Percentiles rank a stretch among this genome's conserved stretches.
phyloP scores from a whole-genome alignment of 2,113 vertebrate species.

The Grammomys dolichurus region DNA sequence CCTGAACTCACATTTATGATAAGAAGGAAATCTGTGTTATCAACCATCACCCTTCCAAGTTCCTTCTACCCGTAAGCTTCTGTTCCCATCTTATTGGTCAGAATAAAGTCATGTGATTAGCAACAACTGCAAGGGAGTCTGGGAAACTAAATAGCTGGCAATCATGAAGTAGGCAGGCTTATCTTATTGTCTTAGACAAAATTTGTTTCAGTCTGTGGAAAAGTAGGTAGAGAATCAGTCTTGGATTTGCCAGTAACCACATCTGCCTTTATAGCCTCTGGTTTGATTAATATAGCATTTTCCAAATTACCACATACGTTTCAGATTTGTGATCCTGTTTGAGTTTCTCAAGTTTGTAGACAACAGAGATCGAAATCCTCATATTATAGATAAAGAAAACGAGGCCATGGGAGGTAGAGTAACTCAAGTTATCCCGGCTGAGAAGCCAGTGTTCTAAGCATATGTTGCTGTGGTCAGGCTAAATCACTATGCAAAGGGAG shows the following conservation, averaged over 20 bases:
- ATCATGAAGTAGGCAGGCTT: neutral
- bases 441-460: neutral
- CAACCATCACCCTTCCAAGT: neutral
- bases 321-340: neutral
- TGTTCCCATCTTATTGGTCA: neutral
- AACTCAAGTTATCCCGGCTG: neutral
- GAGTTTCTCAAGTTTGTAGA: neutral
- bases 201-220: neutral
- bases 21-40: neutral
- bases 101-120: neutral
- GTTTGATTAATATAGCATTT: neutral
- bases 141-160: neutral
- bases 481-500: neutral
- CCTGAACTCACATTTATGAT: neutral
- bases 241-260: neutral
- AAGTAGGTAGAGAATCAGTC: neutral
- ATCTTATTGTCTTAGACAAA: neutral
- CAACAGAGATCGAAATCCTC: neutral
- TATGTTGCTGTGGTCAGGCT: neutral
- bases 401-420: neutral
- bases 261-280: neutral
- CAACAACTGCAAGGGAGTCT: neutral
- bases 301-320: neutral
- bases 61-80: neutral
- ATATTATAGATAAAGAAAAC: neutral